phyloP scores from a whole-genome alignment of 2,888 invertebrate genomes.

The Biston betularia region DNA sequence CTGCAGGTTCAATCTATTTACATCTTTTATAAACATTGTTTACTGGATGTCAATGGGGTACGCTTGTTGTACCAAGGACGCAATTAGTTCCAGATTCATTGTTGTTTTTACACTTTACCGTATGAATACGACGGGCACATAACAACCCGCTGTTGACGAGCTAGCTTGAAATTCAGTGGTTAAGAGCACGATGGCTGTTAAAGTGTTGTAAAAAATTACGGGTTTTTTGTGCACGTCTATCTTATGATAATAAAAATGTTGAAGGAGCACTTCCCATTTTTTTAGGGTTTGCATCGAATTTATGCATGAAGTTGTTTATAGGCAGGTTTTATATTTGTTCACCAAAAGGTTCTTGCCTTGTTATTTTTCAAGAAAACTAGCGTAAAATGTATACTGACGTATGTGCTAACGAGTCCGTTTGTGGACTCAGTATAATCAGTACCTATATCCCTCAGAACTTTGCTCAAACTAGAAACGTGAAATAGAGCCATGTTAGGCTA shows the following conservation, averaged over 20 bases:
- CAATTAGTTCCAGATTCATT: constrained; percentile 65
- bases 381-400: constrained; percentile 47
- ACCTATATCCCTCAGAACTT: constrained; percentile 52
- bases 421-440: constrained; percentile 52
- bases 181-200: constrained; percentile 43
- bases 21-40: constrained; percentile 75
- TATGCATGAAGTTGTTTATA: constrained; percentile 30
- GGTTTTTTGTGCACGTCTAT: constrained; percentile 39
- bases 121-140: constrained; percentile 43
- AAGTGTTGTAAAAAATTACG: constrained; percentile 45
- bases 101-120: constrained; percentile 52
- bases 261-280: constrained; percentile 25
- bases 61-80: constrained; percentile 61
- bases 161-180: constrained; percentile 35
- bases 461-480: constrained; percentile 47
- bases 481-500: constrained; percentile 46
- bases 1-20: constrained; percentile 62
- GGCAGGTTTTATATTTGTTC: constrained; percentile 13
- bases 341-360: constrained; percentile 7
- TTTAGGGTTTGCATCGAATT: constrained; percentile 24
- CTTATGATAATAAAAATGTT: constrained; percentile 33
- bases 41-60: constrained; percentile 54
- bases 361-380: constrained; percentile 37
- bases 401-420: constrained; percentile 54
- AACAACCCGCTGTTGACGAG: constrained; percentile 44